Conservation (phyloP, 2,888 invertebrate species). For the Rhopalosiphum nymphaeae region DNA sequence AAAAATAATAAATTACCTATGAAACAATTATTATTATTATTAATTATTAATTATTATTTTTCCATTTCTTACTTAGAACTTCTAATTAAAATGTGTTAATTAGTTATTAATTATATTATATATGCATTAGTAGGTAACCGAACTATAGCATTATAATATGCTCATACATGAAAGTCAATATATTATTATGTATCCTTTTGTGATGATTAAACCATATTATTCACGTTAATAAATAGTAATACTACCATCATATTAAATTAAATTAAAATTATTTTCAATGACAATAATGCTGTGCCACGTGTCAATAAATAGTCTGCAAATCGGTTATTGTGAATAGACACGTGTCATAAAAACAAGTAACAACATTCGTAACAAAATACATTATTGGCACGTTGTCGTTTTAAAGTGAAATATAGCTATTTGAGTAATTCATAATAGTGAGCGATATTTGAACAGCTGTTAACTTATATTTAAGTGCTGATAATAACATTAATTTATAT, state of each 20-base stretch:
- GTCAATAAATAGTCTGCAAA: conserved; percentile 10
- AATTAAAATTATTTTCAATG: not conserved
- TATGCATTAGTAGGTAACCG: not conserved
- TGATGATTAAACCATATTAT: not conserved
- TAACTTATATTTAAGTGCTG: no score
- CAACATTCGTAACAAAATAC: conserved; percentile 4
- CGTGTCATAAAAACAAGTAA: conserved; percentile 9
- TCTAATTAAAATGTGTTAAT: not conserved
- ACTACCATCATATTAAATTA: no score
- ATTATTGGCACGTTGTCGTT: not conserved
- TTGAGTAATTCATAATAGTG: not conserved
- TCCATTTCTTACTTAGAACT: not conserved
- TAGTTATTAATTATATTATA: not conserved
- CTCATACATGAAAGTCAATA: not conserved
- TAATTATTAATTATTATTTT: no score
- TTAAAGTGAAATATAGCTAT: not conserved
- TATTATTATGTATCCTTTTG: not conserved
- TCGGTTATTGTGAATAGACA: not conserved
- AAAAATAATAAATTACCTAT: not conserved
- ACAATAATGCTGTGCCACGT: not conserved
- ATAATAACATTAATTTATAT: no score
- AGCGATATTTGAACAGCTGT: conserved; percentile 7
- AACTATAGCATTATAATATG: not conserved
- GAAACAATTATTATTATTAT: not conserved
- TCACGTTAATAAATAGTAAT: not conserved